Conservation (phyloP, 2,113 vertebrate species). For the Amblyornis subalaris region DNA sequence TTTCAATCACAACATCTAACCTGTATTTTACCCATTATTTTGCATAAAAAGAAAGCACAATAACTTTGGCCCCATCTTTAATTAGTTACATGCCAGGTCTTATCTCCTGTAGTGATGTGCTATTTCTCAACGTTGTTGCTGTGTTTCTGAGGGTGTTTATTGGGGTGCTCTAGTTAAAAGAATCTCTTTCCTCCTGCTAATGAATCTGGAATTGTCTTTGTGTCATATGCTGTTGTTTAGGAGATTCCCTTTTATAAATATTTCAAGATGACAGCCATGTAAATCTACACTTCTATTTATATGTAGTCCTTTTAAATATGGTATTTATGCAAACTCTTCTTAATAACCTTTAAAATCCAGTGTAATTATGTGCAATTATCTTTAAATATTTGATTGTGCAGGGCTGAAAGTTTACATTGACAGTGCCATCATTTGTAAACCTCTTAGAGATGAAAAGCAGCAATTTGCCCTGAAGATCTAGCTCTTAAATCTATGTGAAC, state of each 20-base stretch:
- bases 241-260: neutral
- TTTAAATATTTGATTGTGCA: slow-evolving; percentile 26
- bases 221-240: neutral
- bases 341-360: neutral
- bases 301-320: neutral
- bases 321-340: slow-evolving; percentile 22
- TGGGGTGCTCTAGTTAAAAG: neutral
- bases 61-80: neutral
- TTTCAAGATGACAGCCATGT: slow-evolving; percentile 6
- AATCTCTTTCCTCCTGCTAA: neutral
- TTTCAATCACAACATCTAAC: neutral
- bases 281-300: neutral
- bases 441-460: slow-evolving; percentile 27
- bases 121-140: neutral
- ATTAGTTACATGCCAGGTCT: neutral
- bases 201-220: neutral
- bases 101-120: neutral
- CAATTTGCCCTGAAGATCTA: neutral
- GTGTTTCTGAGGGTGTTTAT: neutral
- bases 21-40: neutral
- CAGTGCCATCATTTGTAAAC: slow-evolving; percentile 16
- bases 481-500: neutral
- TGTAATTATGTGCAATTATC: slow-evolving; percentile 24
- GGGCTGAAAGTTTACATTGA: slow-evolving; percentile 5
- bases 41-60: neutral